Evolutionary conservation across 2,797 vertebrate species (phyloP).

Genomic region (Tamandua tetradactyla): DNA sequence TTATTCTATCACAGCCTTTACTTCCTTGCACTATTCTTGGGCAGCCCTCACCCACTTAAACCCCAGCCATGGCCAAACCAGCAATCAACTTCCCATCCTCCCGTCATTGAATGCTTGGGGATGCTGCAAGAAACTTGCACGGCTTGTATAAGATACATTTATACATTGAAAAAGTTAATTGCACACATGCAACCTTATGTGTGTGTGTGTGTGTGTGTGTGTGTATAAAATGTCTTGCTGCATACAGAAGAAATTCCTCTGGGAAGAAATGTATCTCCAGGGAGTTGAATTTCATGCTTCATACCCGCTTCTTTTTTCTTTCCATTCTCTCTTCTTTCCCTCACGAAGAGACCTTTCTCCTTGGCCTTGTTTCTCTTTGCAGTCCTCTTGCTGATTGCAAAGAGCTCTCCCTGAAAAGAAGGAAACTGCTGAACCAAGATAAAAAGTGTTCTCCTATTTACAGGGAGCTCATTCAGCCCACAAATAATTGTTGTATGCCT

Average conservation of each 20-base stretch:
- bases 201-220: not conserved
- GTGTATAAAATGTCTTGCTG: not conserved
- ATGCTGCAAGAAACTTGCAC: not conserved
- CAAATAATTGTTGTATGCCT: not conserved
- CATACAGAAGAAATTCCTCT: not conserved
- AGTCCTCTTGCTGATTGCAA: not conserved
- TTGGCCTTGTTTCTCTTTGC: not conserved
- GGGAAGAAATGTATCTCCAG: not conserved
- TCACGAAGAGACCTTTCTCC: conserved; percentile 23
- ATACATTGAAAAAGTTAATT: not conserved
- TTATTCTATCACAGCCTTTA: too few relatives aligned
- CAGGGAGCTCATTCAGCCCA: not conserved
- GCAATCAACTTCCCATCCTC: not conserved
- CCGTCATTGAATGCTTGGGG: not conserved
- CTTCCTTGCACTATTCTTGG: too few relatives aligned
- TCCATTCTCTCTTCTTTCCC: not conserved
- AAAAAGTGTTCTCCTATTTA: not conserved
- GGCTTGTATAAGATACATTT: not conserved
- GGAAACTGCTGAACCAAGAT: not conserved
- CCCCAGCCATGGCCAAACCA: not conserved
- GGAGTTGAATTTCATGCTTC: not conserved
- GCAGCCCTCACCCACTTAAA: not conserved
- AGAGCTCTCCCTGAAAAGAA: not conserved
- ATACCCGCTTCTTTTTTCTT: not conserved
- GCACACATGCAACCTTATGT: not conserved